These are phyloP conservation scores for Silurus asotus DNA, from an alignment of 2,113 vertebrate species.

Conservation along the genomic window DNA sequence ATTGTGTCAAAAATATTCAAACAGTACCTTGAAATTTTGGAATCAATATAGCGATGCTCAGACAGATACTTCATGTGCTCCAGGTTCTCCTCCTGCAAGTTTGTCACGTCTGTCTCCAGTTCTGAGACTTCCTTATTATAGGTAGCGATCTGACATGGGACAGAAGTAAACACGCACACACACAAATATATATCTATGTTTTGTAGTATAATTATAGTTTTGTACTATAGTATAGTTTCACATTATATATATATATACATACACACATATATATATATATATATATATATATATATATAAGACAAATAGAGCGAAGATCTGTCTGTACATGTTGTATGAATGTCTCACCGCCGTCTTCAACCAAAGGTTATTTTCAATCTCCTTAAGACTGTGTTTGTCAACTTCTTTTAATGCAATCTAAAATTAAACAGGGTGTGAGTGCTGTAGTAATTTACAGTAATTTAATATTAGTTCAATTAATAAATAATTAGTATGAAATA, in stretches of 20 bases:
- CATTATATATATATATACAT: too few species aligned
- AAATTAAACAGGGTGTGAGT: not conserved
- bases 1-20: not conserved
- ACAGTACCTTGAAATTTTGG: conserved; percentile 67
- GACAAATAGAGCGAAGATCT: too few species aligned
- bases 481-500: not conserved
- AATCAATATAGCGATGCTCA: conserved; percentile 66
- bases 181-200: not conserved
- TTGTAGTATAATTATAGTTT: not conserved
- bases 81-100: conserved; percentile 78
- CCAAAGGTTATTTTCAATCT: conserved; percentile 77
- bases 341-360: conserved; percentile 76
- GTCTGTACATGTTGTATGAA: not conserved
- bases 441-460: not conserved
- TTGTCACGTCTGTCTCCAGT: conserved; percentile 66
- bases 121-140: conserved; percentile 67
- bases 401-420: conserved; percentile 73
- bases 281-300: too few species aligned
- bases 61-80: conserved; percentile 68
- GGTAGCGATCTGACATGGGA: conserved; percentile 62
- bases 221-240: too few species aligned
- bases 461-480: too few species aligned
- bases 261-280: too few species aligned
- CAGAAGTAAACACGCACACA: not conserved
- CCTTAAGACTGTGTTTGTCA: conserved; percentile 63